Conservation (phyloP, 2,888 invertebrate genomes). For the Calliphora vomitoria region DNA sequence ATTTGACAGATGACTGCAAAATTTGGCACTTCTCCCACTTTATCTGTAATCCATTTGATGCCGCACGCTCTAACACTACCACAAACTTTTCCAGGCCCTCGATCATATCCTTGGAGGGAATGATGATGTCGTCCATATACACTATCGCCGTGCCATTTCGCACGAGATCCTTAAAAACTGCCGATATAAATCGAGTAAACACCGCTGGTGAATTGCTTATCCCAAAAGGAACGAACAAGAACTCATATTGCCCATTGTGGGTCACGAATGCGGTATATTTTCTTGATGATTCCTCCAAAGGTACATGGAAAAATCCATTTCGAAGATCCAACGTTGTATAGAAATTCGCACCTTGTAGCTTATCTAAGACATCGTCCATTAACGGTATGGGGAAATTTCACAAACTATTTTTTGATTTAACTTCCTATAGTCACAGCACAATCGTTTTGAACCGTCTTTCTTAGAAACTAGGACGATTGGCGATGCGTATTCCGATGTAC, state of each 20-base stretch:
- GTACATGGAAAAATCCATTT: slow-evolving; percentile 43
- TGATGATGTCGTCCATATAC: slow-evolving; percentile 62
- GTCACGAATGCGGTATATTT: slow-evolving; percentile 69
- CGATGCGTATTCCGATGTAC: slow-evolving; percentile 77
- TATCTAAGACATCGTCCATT: slow-evolving; percentile 47
- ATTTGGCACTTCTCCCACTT: slow-evolving; percentile 70
- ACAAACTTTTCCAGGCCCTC: slow-evolving; percentile 36
- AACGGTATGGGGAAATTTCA: slow-evolving; percentile 64
- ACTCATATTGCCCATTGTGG: slow-evolving; percentile 63
- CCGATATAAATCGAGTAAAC: slow-evolving; percentile 19
- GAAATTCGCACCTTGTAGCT: slow-evolving; percentile 8
- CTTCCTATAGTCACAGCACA: slow-evolving; percentile 79
- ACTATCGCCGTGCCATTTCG: slow-evolving; percentile 7
- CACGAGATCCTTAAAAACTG: slow-evolving; percentile 7
- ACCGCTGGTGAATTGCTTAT: slow-evolving; percentile 39
- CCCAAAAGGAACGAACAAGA: slow-evolving; percentile 63
- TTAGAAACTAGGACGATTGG: too few relatives aligned
- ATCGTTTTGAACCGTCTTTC: slow-evolving; percentile 67
- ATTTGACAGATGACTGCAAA: slow-evolving; percentile 45
- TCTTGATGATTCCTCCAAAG: slow-evolving; percentile 48
- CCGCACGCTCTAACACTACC: slow-evolving; percentile 49
- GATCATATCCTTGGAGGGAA: slow-evolving; percentile 56
- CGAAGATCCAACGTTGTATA: slow-evolving; percentile 29
- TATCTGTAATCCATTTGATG: slow-evolving; percentile 46
- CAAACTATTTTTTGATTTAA: slow-evolving; percentile 63